These are phyloP conservation scores for Hafferia zeledoni DNA, from an alignment of 2,797 vertebrate genomes.

Conservation along the genomic window DNA sequence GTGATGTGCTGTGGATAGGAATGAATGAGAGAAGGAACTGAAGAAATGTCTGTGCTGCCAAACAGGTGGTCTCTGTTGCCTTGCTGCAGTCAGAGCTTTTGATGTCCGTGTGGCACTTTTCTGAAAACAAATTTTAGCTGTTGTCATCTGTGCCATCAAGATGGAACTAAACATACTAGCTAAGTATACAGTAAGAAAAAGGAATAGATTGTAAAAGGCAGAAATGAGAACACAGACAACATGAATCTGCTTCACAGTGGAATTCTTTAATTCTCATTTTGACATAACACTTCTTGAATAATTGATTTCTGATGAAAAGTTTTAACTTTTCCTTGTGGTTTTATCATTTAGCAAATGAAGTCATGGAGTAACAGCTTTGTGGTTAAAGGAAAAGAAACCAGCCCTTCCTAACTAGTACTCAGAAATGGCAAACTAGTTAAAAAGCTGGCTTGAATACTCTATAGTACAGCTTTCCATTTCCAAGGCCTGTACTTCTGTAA, in stretches of 20 bases:
- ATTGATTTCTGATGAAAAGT: neutral
- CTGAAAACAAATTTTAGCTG: neutral
- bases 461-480: neutral
- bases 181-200: neutral
- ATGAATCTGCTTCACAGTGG: neutral
- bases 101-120: neutral
- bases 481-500: neutral
- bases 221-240: neutral
- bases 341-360: neutral
- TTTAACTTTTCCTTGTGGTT: neutral
- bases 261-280: neutral
- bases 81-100: neutral
- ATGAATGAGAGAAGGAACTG: neutral
- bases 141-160: neutral
- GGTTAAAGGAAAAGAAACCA: neutral
- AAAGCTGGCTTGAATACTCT: neutral
- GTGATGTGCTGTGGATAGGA: neutral
- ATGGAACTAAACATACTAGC: neutral
- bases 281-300: neutral
- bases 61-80: neutral
- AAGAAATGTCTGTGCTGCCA: neutral
- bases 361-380: neutral
- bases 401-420: neutral
- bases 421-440: neutral
- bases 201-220: neutral